Evolutionary conservation across 1,140 invertebrate species (phyloP).

Genomic region (Anadara kagoshimensis): DNA sequence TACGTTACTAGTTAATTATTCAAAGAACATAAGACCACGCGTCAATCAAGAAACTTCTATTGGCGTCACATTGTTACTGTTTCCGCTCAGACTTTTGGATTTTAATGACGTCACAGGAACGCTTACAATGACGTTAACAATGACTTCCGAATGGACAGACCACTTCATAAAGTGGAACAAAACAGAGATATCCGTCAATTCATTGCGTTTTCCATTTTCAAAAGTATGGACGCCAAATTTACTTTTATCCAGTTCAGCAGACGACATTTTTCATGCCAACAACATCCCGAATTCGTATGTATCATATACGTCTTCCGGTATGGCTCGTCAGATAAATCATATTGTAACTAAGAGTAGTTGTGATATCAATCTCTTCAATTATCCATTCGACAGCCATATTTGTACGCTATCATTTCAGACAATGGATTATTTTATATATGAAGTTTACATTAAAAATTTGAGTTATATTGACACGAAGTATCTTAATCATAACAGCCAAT

Average conservation of each 20-base stretch:
- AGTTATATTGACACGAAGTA: neutral
- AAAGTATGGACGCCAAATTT: conserved; percentile 21
- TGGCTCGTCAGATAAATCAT: neutral
- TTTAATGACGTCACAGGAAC: conserved; percentile 29
- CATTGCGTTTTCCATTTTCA: neutral
- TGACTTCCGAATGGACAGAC: conserved; percentile 6
- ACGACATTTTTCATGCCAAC: neutral
- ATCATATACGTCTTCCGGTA: neutral
- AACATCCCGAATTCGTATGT: neutral
- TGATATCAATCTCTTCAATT: conserved; percentile 11
- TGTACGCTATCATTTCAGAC: neutral
- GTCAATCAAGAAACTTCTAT: neutral
- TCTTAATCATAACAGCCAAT: too few species aligned
- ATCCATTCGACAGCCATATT: conserved; percentile 18
- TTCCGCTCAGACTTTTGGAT: conserved; percentile 11
- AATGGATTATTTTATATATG: neutral
- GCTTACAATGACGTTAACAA: conserved; percentile 8
- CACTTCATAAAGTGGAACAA: conserved; percentile 19
- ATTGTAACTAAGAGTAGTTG: conserved; percentile 9
- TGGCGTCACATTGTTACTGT: neutral
- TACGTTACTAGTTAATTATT: neutral
- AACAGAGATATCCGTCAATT: neutral
- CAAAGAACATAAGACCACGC: conserved; percentile 14
- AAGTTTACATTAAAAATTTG: neutral
- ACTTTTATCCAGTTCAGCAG: neutral